These are phyloP conservation scores for Caranx ignobilis DNA, from an alignment of 2,113 vertebrate genomes.

Conservation along the genomic window DNA sequence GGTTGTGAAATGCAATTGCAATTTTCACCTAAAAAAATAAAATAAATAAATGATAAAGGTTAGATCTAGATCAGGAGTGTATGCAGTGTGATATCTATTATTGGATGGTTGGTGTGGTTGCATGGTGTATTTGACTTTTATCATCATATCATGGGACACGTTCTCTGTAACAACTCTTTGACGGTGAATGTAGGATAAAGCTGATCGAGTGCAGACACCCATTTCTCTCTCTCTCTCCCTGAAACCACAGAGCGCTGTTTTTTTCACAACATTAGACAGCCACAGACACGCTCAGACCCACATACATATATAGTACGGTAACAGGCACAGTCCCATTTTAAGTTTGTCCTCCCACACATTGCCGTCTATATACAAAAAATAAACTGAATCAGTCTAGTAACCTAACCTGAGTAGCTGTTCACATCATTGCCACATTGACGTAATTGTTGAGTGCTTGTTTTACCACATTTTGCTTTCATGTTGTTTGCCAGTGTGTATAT, in stretches of 20 bases:
- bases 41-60: neutral
- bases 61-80: neutral
- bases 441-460: constrained; percentile 38
- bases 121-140: constrained; percentile 23
- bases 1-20: too few relatives aligned
- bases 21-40: too few relatives aligned
- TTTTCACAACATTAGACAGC: constrained; percentile 67
- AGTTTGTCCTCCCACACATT: constrained; percentile 49
- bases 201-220: constrained; percentile 49
- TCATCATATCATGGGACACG: constrained; percentile 15
- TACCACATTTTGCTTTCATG: constrained; percentile 47
- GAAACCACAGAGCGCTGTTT: constrained; percentile 65
- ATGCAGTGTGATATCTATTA: neutral
- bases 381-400: constrained; percentile 30
- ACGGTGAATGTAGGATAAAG: constrained; percentile 11
- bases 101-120: neutral
- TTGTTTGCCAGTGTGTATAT: neutral
- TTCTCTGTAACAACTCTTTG: neutral
- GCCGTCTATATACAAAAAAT: constrained; percentile 28
- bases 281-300: constrained; percentile 31
- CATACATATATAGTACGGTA: neutral
- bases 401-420: constrained; percentile 19
- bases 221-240: constrained; percentile 18
- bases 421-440: constrained; percentile 51
- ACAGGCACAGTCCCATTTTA: constrained; percentile 38